phyloP scores from a whole-genome alignment of 1,140 invertebrate species.

The Diachasmimorpha longicaudata region DNA sequence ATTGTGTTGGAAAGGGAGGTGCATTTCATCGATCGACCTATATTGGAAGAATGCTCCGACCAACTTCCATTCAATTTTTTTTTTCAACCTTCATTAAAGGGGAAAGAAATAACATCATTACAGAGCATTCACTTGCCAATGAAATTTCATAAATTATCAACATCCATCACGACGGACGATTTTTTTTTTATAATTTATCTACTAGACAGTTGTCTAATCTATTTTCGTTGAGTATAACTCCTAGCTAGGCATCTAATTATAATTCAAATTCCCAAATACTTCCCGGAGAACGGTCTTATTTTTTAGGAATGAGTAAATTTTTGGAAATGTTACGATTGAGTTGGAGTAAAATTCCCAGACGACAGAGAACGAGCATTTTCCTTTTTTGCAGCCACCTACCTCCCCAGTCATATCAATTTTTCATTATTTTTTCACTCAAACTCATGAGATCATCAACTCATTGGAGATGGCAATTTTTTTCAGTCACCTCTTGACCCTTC shows the following conservation, averaged over 20 bases:
- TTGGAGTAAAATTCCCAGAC: not conserved
- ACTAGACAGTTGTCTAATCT: slow-evolving; percentile 30
- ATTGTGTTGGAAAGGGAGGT: not conserved
- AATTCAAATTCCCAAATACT: not conserved
- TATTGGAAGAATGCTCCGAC: slow-evolving; percentile 36
- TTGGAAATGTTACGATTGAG: not conserved
- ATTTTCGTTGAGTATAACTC: slow-evolving; percentile 21
- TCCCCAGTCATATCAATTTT: too few relatives aligned
- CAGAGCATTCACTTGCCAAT: too few relatives aligned
- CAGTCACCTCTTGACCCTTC: too few relatives aligned
- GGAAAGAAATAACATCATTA: not conserved
- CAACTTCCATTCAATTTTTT: slow-evolving; percentile 29
- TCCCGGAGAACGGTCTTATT: not conserved
- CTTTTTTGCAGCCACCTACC: too few relatives aligned
- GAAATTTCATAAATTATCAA: too few relatives aligned
- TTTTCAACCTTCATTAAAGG: slow-evolving; percentile 40
- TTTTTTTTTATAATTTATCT: slow-evolving; percentile 35
- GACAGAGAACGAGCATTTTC: too few relatives aligned
- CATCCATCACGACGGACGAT: too few relatives aligned
- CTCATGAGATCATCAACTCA: too few relatives aligned
- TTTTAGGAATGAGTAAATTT: not conserved
- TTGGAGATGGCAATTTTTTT: too few relatives aligned
- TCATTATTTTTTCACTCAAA: too few relatives aligned
- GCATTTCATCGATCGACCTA: slow-evolving; percentile 56
- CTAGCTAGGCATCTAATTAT: not conserved